These are phyloP conservation scores for Saturnia pavonia DNA, from an alignment of 2,888 invertebrate genomes.

Conservation along the genomic window DNA sequence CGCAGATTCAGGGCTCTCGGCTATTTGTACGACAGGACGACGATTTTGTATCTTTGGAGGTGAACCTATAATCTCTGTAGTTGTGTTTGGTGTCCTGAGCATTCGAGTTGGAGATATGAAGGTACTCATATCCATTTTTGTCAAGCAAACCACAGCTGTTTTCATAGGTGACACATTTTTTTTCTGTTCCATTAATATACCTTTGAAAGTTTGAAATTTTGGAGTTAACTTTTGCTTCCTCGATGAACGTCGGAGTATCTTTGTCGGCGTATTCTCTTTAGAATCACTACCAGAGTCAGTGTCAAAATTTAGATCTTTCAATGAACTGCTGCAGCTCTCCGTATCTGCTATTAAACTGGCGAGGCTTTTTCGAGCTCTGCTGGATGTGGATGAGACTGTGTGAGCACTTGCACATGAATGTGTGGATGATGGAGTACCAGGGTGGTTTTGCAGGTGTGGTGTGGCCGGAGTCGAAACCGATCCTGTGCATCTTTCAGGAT, in stretches of 20 bases:
- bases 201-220: constrained; percentile 67
- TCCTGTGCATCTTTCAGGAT: constrained; percentile 58
- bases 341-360: constrained; percentile 75
- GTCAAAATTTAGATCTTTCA: constrained; percentile 76
- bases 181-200: constrained; percentile 65
- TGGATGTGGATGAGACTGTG: constrained; percentile 71
- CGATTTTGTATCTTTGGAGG: constrained; percentile 72
- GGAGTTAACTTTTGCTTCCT: constrained; percentile 60
- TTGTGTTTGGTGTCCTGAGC: constrained; percentile 71
- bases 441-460: constrained; percentile 66
- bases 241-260: constrained; percentile 51
- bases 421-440: constrained; percentile 70
- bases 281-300: constrained; percentile 72
- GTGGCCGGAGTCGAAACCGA: constrained; percentile 69
- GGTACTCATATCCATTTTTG: constrained; percentile 63
- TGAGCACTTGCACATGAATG: constrained; percentile 71
- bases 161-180: constrained; percentile 62
- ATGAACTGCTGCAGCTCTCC: constrained; percentile 77
- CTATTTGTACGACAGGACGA: constrained; percentile 58
- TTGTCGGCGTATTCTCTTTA: constrained; percentile 75
- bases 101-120: constrained; percentile 67
- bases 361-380: constrained; percentile 69
- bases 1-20: constrained; percentile 66
- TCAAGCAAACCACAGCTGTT: constrained; percentile 57
- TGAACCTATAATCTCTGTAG: constrained; percentile 54